Base-by-base conservation (phyloP, 2,797 vertebrate species). In the Onychomys arenicola region DNA sequence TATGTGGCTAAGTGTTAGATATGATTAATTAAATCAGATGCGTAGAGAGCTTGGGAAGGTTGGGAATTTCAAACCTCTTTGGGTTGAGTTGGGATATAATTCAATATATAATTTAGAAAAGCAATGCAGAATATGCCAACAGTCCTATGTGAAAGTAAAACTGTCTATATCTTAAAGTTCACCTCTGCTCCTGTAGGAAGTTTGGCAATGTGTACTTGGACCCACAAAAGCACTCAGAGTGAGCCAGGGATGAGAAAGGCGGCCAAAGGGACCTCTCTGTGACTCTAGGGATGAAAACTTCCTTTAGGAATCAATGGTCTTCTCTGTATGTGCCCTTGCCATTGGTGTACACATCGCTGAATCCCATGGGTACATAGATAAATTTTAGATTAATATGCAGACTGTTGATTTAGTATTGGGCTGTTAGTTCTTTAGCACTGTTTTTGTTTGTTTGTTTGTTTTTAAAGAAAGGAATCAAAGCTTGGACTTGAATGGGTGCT, bases 21-120 rank as follows among this genome's bases (percentile, higher is more conserved):
- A n/a, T 40, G 37, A 87, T 94, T 96, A 91, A 94, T 96, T 95
- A 91, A 93, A 63, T 46, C 21, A 52, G 57, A 6, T 75, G 76
- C 21, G 63, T 52, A 52, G 43, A 55, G 46, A 63, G 88, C 29
- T 92, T 80, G 67, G 78, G 63, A 75, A 2, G 40, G 14, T 87
- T 25, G 81, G 65, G 86, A 59, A 93, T 90, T 81, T 80, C n/a
- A 89, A 67, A 43, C 6, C 0, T 16, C 67, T 73, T 93, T 92
- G 87, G 61, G 34, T 57, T 92, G 49, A 90, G 40, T 69, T 96
- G 17, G 25, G n/a, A 52, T 73, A 69, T 69, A 78, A 73, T 65
- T 95, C 90, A 95, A 92, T 67, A 40, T 10, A 8, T 43, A 75
- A 59, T 57, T 81, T 80, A 34, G 78, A 78, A 90, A 73, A 82